These are phyloP conservation scores for Ceratosolen fusciceps DNA, from an alignment of 1,140 invertebrate species.

Conservation along the genomic window DNA sequence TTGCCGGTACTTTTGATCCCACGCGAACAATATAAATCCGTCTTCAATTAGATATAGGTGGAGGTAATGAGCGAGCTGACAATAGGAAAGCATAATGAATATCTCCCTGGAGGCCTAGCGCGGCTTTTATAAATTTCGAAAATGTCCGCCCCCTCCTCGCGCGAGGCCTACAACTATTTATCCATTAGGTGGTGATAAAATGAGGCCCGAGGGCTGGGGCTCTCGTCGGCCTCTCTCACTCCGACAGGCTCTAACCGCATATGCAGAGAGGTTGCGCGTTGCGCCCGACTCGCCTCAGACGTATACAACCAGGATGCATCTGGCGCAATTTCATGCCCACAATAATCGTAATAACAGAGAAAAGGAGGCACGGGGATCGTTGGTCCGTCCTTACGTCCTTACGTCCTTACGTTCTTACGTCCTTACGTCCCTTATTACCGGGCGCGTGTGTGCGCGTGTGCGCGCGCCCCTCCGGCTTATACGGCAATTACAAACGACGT, in stretches of 20 bases:
- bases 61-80: not conserved
- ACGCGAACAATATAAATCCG: not conserved
- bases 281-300: not conserved
- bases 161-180: slow-evolving; percentile 1
- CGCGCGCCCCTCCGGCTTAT: slow-evolving; percentile 26
- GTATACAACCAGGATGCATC: slow-evolving; percentile 4
- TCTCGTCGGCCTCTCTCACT: too few relatives aligned
- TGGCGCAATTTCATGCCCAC: slow-evolving; percentile 33
- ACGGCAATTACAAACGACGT: slow-evolving; percentile 39
- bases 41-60: not conserved
- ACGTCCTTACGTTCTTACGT: too few relatives aligned
- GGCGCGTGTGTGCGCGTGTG: too few relatives aligned
- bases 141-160: slow-evolving; percentile 12
- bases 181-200: slow-evolving; percentile 10
- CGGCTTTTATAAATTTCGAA: slow-evolving; percentile 8
- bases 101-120: not conserved
- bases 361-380: not conserved
- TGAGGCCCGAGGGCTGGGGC: not conserved
- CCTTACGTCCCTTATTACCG: slow-evolving; percentile 42
- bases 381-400: too few relatives aligned
- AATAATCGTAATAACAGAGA: slow-evolving; percentile 45
- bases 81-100: not conserved
- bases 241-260: slow-evolving; percentile 15
- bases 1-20: not conserved
- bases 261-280: slow-evolving; percentile 2